Evolutionary conservation across 2,797 vertebrate species (phyloP), one percentile per base, ranked within the genome.

Genomic region (Myoxocephalus aenaeus): DNA sequence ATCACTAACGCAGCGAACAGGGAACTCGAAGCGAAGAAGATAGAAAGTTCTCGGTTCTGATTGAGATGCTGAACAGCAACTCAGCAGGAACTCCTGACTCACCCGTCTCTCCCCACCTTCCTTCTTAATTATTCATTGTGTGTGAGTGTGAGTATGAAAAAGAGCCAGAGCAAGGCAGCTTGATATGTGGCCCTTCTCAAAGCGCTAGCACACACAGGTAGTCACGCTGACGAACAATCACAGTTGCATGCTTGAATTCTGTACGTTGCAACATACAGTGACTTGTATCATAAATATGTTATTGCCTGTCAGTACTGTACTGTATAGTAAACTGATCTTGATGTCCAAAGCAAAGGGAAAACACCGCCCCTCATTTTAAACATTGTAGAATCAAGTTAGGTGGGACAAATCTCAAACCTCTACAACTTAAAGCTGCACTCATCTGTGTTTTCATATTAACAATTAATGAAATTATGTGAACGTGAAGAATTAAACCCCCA

Each of bases 61-160:
- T 80, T 88, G 79, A 77, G 70, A 86, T 87, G 81, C 85, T 59
- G 74, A 79, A 54, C 72, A 82, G 57, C 56, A 71, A 38, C 79
- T 78, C 80, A 81, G 80, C 89, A 86, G 76, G 73, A 90, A 46
- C 74, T 80, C 80, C 86, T 86, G 85, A 89, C 85, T 90, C 89
- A 86, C 82, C 13, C 7, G 2, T 67, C 67, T 50, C 71, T 69
- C 65, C 59, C 59, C 82, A 61, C 71, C 38, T 70, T 83, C 58
- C 58, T 59, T 65, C 29, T 89, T 65, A 79, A 90, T 89, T 82
- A 91, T 91, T 89, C 73, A 92, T 85, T 13, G 25, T 22, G 65
- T 63, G 70, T 50, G 78, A 70, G 66, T 51, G 66, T 71, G 82
- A 85, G 70, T 62, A 75, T 32, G 75, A 76, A 32, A 20, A 8